Evolutionary conservation across 2,888 invertebrate genomes (phyloP), one percentile per base, ranked within the genome.

Genomic region (Ichneumoninae sp.): DNA sequence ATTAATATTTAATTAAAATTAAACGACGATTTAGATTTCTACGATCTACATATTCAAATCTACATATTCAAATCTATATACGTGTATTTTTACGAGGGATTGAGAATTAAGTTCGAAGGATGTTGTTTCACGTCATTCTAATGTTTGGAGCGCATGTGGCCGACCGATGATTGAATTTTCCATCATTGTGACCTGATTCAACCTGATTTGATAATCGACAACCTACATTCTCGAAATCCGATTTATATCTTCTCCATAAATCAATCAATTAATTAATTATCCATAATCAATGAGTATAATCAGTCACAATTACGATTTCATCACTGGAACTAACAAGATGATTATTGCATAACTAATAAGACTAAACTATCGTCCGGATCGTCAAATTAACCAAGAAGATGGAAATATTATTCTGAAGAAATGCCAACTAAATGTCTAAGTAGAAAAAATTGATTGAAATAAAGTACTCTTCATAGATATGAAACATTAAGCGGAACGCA

Each of bases 161-260:
- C 57, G 4, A 6, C 22, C 57, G 16, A 57, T 26, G 10, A 57
- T 57, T 13, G 4, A 57, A 57, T 57, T 26, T 26, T 13, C 40
- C 26, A 22, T 57, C 26, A 57, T 57, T 57, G 10, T 57, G 22
- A 26, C 26, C 22, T 57, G 22, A 57, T 57, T 57, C 22, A 22
- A 10, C 57, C 4, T 10, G 57, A 57, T 57, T 22, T 22, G 13
- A 26, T 8, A 57, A 22, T 57, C 57, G 57, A 57, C 10, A 22
- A 22, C 57, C 57, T 3, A 8, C 10, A 13, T 57, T 57, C 33
- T 10, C 33, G 62, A 62, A 33, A 62, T n/a, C 1, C 16, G 33
- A 62, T 62, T 62, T 33, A 62, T 62, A 62, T 33, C 62, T 30
- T 1, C n/a, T 62, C 33, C 62, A 62, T 62, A 62, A 62, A 33